Percentiles rank a stretch among this genome's conserved stretches.
Evolutionary conservation across 2,888 invertebrate species (phyloP).

Genomic region (Bellardia bayeri): DNA sequence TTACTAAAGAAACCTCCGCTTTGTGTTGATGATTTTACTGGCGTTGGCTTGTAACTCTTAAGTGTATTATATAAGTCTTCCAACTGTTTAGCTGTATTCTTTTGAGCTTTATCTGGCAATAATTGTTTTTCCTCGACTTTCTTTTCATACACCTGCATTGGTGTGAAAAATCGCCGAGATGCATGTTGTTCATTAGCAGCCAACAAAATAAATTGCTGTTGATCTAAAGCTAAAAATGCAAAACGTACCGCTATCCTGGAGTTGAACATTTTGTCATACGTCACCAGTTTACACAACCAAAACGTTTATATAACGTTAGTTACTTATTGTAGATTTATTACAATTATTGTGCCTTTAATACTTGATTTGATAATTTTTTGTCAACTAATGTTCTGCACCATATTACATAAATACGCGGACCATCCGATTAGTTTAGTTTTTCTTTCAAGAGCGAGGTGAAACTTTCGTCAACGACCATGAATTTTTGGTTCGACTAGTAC

Average conservation of each 20-base stretch:
- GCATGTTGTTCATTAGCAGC: conserved; percentile 36
- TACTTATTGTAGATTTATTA: conserved; percentile 9
- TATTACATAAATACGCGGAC: conserved; percentile 71
- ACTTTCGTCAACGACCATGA: conserved; percentile 64
- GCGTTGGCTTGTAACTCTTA: conserved; percentile 77
- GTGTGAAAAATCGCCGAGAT: conserved; percentile 78
- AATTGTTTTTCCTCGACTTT: conserved; percentile 87
- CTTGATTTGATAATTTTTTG: conserved; percentile 8
- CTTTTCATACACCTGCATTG: conserved; percentile 86
- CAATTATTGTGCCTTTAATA: not conserved
- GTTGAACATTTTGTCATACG: conserved; percentile 59
- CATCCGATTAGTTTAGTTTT: conserved; percentile 8
- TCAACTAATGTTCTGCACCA: conserved; percentile 66
- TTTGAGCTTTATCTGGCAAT: conserved; percentile 89
- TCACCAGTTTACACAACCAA: conserved; percentile 29
- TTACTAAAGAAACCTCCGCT: conserved; percentile 74
- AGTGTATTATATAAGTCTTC: conserved; percentile 87
- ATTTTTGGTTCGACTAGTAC: conserved; percentile 44
- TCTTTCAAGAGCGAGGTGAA: conserved; percentile 68
- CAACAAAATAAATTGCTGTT: conserved; percentile 50
- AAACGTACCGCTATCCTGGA: conserved; percentile 46
- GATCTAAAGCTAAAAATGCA: conserved; percentile 19
- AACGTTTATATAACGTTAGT: conserved; percentile 40
- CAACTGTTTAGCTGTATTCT: conserved; percentile 88
- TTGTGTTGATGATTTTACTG: conserved; percentile 6